These are phyloP conservation scores for Leptodactylus fallax DNA, from an alignment of 2,797 vertebrate genomes.

Conservation along the genomic window DNA sequence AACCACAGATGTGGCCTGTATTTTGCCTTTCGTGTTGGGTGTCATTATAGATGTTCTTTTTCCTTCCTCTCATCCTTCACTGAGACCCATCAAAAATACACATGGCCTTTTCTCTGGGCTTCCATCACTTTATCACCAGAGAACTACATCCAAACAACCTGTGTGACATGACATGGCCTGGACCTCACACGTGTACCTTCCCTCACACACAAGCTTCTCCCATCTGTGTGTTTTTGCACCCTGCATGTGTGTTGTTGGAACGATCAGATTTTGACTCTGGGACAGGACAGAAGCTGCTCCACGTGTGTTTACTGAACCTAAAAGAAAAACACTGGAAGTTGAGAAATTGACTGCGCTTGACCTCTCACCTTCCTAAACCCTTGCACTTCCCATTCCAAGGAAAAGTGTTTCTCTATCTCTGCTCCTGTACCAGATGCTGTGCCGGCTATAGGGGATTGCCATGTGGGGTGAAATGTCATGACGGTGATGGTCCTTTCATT, in stretches of 20 bases:
- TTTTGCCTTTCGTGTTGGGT: constrained; percentile 38
- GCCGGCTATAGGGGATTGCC: not conserved
- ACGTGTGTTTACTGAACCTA: constrained; percentile 64
- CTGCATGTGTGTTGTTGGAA: constrained; percentile 59
- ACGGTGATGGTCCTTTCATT: not conserved
- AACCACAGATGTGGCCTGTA: constrained; percentile 50
- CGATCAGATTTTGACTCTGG: constrained; percentile 51
- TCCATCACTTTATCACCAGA: constrained; percentile 58
- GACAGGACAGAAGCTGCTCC: constrained; percentile 62
- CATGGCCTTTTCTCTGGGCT: constrained; percentile 51
- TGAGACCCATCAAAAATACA: constrained; percentile 58
- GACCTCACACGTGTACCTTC: constrained; percentile 57
- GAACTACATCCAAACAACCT: constrained; percentile 44
- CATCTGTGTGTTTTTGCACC: constrained; percentile 58
- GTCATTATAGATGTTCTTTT: constrained; percentile 52
- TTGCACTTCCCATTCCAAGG: constrained; percentile 59
- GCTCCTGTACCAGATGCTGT: constrained; percentile 58
- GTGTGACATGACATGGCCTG: constrained; percentile 34
- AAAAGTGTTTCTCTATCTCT: constrained; percentile 57
- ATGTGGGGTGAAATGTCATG: not conserved
- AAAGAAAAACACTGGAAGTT: constrained; percentile 64
- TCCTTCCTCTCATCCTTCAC: constrained; percentile 63
- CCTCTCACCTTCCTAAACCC: constrained; percentile 61
- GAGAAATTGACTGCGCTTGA: constrained; percentile 63
- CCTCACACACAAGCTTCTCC: constrained; percentile 36